Percentiles rank a stretch among this genome's conserved stretches.
phyloP scores from a whole-genome alignment of 2,113 vertebrate species.

The Ceyx cyanopectus region DNA sequence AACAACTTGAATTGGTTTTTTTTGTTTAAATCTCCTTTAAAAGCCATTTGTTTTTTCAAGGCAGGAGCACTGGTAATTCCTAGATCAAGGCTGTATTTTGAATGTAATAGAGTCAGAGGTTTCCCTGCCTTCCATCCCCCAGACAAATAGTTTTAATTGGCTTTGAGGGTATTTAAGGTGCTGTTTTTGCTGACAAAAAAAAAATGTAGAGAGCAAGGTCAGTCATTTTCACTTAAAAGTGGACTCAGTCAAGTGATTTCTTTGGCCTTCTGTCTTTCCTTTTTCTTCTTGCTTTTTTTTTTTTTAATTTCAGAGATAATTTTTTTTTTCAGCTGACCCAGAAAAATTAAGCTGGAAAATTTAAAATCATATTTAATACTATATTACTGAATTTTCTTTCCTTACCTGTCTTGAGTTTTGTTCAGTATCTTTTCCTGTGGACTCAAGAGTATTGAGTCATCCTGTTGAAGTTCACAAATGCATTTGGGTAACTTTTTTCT shows the following conservation, averaged over 20 bases:
- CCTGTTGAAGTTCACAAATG: neutral
- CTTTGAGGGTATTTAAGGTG: neutral
- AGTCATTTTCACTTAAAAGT: neutral
- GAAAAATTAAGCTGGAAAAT: neutral
- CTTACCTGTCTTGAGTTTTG: neutral
- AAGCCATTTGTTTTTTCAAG: neutral
- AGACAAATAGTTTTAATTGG: slow-evolving; percentile 10
- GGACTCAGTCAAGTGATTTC: neutral
- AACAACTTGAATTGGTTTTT: neutral
- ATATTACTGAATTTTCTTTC: neutral
- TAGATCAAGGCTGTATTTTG: neutral
- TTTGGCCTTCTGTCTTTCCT: neutral
- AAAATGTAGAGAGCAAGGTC: neutral
- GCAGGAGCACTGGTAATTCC: neutral
- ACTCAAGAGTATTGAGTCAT: neutral
- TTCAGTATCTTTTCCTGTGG: neutral
- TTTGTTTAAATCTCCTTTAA: neutral
- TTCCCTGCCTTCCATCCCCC: neutral
- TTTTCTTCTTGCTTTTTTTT: neutral
- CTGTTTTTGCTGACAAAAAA: slow-evolving; percentile 7
- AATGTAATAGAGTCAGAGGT: neutral
- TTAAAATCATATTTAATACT: neutral
- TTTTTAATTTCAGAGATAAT: neutral
- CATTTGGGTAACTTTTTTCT: neutral
- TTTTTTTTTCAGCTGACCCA: neutral